Percentiles rank a stretch among this genome's conserved stretches.
Conservation (phyloP, 2,888 invertebrate genomes). For the Heliconius cydno region DNA sequence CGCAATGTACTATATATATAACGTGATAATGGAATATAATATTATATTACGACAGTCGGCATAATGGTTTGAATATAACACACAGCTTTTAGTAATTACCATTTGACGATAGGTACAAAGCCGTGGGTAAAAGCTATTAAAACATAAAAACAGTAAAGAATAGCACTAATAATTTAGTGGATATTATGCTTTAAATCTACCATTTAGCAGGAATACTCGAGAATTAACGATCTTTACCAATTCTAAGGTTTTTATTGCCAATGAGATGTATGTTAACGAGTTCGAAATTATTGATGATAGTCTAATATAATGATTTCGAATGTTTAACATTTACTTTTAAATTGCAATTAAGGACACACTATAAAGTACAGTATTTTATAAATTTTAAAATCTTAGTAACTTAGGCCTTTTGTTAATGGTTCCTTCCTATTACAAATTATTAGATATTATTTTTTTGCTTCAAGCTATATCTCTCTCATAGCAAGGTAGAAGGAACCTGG, state of each 20-base stretch:
- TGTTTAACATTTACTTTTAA: constrained; percentile 6
- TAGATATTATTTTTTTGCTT: too few relatives aligned
- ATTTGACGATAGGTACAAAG: too few relatives aligned
- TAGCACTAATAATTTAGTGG: constrained; percentile 10
- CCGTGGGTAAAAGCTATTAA: too few relatives aligned
- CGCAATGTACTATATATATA: too few relatives aligned
- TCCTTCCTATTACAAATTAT: too few relatives aligned
- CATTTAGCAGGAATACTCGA: constrained; percentile 30
- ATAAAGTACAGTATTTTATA: background rate
- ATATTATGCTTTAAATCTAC: constrained; percentile 1
- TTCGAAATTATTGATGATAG: constrained; percentile 18
- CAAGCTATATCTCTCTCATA: too few relatives aligned
- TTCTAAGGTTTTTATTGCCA: constrained; percentile 39
- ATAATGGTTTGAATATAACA: too few relatives aligned
- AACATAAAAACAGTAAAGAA: background rate
- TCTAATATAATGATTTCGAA: background rate
- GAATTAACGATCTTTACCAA: constrained; percentile 39
- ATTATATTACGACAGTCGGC: too few relatives aligned
- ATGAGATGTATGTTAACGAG: constrained; percentile 37
- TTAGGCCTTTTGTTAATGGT: background rate
- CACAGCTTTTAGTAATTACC: too few relatives aligned
- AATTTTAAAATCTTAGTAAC: background rate
- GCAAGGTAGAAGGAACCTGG: too few relatives aligned
- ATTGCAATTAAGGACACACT: background rate
- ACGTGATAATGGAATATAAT: too few relatives aligned